Base-by-base conservation (phyloP, 1,140 invertebrate species). In the Sitobion miscanthi region DNA sequence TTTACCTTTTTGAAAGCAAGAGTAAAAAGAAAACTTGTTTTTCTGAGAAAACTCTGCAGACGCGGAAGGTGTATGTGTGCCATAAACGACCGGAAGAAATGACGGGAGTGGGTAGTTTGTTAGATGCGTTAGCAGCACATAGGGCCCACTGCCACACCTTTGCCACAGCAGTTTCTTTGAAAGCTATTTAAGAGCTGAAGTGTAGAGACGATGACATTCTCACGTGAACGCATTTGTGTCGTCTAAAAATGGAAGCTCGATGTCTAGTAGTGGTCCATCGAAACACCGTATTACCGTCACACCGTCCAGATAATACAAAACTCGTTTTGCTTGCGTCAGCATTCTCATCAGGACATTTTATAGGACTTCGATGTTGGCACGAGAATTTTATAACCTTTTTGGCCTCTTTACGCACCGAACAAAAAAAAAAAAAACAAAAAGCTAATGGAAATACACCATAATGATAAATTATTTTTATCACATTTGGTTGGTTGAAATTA, bases 161-260 rank as follows among this genome's bases (percentile, higher is more conserved):
- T 91, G 25, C 57, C 23, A 8, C 0, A 45, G 4, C 2, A 91
- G 57, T 77, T 49, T 82, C 42, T 23, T 47, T 47, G 62, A 91
- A 91, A 91, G 57, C 45, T 91, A 77, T 91, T 91, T 91, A 91
- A 45, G 42, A 91, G 25, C 42, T 47, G 38, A 77, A 91, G 30
- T 91, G 21, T 47, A n/a, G 23, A 69, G 42, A 57, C 8, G 49
- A 49, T 91, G 90, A 91, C 57, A 77, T 77, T 77, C 30, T 77
- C n/a, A 47, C 62, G 90, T 77, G 38, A 23, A 89, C 35, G n/a
- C 35, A 17, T 57, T 57, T 8, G 11, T 89, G 89, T 90, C 57
- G 57, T 90, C 54, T n/a, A 90, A 90, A 45, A 90, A 90, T 90
- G 38, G 23, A 57, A 89, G 21, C 49, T 57, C 23, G 11, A 23